phyloP scores from a whole-genome alignment of 2,113 vertebrate genomes.

The Benthochromis sp. region DNA sequence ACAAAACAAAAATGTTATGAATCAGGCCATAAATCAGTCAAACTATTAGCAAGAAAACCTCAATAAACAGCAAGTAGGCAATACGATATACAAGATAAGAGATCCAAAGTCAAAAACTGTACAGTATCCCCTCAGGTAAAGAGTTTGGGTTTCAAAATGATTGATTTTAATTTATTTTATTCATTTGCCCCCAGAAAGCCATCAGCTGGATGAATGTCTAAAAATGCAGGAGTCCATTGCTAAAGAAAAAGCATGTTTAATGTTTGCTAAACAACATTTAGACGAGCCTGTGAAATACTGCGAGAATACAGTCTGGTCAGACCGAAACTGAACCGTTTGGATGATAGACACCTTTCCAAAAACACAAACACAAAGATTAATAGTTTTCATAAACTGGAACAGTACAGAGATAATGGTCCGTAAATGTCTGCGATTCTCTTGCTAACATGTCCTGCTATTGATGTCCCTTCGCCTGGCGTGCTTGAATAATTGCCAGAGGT shows the following conservation, averaged over 20 bases:
- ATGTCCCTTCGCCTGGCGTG: background rate
- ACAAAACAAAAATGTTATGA: background rate
- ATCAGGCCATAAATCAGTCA: rapidly evolving
- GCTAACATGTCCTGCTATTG: constrained; percentile 26
- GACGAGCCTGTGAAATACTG: background rate
- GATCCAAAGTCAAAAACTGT: background rate
- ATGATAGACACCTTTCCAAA: rapidly evolving
- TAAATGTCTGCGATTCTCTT: constrained; percentile 14
- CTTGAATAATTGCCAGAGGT: constrained; percentile 9
- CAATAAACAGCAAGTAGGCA: background rate
- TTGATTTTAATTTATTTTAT: background rate
- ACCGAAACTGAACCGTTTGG: background rate
- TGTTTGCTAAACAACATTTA: background rate
- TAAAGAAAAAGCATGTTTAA: too few relatives aligned
- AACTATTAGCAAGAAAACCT: background rate
- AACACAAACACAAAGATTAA: constrained; percentile 29
- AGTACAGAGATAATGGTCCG: constrained; percentile 50
- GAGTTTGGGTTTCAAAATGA: rapidly evolving
- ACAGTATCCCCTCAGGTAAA: background rate
- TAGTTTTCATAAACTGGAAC: constrained; percentile 50
- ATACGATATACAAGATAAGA: rapidly evolving
- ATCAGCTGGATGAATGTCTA: background rate
- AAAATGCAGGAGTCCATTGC: background rate
- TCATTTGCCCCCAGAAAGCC: background rate
- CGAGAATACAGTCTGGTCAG: background rate